These are phyloP conservation scores for Thecocarcelia acutangulata DNA, from an alignment of 2,888 invertebrate genomes.

Conservation along the genomic window DNA sequence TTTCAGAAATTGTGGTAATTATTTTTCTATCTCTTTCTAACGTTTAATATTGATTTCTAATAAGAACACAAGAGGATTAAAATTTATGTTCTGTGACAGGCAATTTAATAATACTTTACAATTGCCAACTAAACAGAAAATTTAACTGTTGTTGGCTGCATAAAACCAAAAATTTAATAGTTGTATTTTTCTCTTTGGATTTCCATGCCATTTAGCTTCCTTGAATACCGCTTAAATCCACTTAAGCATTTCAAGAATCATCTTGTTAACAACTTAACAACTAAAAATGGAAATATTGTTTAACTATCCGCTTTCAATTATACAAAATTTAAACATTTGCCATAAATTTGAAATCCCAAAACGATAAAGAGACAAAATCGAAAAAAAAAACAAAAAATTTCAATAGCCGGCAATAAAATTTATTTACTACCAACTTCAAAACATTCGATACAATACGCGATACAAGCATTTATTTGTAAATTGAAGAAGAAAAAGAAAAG, in stretches of 20 bases:
- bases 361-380: constrained; percentile 47
- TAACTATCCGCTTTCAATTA: constrained; percentile 56
- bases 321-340: constrained; percentile 62
- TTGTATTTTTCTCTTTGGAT: constrained; percentile 69
- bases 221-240: constrained; percentile 10
- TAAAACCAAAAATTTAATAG: not conserved
- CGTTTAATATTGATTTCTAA: too few relatives aligned
- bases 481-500: not conserved
- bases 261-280: constrained; percentile 67
- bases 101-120: not conserved
- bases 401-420: constrained; percentile 64
- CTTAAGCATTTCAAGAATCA: constrained; percentile 64
- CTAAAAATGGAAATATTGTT: constrained; percentile 49
- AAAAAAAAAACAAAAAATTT: constrained; percentile 24
- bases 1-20: too few relatives aligned
- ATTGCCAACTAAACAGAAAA: not conserved
- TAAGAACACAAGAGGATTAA: too few relatives aligned
- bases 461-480: constrained; percentile 34
- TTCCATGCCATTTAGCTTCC: constrained; percentile 69
- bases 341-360: constrained; percentile 64
- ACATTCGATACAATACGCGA: constrained; percentile 34
- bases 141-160: not conserved
- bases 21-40: too few relatives aligned
- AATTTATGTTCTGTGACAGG: too few relatives aligned
- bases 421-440: constrained; percentile 64